A percentile compares a stretch with the other conserved stretches of the same genome.
phyloP scores from a whole-genome alignment of 1,140 invertebrate genomes.

The Caerostris extrusa region DNA sequence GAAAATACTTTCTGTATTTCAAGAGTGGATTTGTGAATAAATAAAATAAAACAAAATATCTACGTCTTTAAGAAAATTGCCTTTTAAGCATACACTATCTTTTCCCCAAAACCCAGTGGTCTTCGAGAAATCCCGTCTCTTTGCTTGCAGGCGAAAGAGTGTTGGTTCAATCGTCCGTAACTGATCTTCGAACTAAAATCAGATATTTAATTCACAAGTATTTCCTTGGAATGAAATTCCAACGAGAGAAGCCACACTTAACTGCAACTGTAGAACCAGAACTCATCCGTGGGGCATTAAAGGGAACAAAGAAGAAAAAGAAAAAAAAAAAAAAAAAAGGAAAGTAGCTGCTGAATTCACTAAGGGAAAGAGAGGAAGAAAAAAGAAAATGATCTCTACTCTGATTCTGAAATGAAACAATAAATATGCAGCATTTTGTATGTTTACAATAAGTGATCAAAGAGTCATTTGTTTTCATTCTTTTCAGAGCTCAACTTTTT shows the following conservation, averaged over 20 bases:
- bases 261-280: not conserved
- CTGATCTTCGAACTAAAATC: slow-evolving; percentile 47
- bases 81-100: slow-evolving; percentile 33
- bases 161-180: not conserved
- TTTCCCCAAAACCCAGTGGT: not conserved
- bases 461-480: no score
- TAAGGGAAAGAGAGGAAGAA: not conserved
- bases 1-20: no score
- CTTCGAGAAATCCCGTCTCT: not conserved
- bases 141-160: no score
- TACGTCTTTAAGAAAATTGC: slow-evolving; percentile 31
- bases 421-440: no score
- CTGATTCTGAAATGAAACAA: not conserved
- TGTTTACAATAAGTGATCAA: no score
- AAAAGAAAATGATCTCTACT: slow-evolving; percentile 16
- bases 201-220: slow-evolving; percentile 69
- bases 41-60: no score
- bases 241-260: slow-evolving; percentile 16
- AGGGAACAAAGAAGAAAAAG: not conserved
- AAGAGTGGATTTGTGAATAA: no score
- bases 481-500: no score
- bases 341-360: slow-evolving; percentile 45
- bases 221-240: slow-evolving; percentile 49
- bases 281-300: slow-evolving; percentile 9
- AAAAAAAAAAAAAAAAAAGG: not conserved